Conservation (phyloP, 2,797 vertebrate genomes). For the Sebastes umbrosus region DNA sequence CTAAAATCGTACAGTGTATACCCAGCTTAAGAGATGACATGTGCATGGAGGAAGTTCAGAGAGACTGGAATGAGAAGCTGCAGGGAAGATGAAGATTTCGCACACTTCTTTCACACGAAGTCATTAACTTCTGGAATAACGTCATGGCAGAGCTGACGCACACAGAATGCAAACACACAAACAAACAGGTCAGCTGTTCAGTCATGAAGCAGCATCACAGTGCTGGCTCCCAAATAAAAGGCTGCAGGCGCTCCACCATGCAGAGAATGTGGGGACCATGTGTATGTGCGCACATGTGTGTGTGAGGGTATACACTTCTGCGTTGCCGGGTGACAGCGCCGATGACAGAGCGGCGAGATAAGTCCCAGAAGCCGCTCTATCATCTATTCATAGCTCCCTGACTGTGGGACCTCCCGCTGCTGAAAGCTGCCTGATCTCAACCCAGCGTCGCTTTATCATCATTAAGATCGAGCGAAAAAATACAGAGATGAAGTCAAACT, state of each 20-base stretch:
- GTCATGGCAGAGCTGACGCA: constrained; percentile 6
- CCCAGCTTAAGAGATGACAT: background rate
- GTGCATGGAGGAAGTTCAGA: background rate
- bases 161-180: background rate
- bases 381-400: constrained; percentile 70
- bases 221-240: constrained; percentile 52
- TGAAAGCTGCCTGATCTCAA: constrained; percentile 60
- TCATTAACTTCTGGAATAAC: constrained; percentile 16
- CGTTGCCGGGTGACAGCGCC: constrained; percentile 61
- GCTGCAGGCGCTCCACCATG: constrained; percentile 46
- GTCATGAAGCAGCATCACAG: constrained; percentile 48
- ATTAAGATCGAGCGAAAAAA: constrained; percentile 54
- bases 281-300: constrained; percentile 26
- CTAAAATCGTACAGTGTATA: no score
- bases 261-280: constrained; percentile 65
- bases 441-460: constrained; percentile 60
- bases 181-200: constrained; percentile 51
- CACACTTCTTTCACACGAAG: background rate
- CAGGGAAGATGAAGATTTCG: constrained; percentile 1
- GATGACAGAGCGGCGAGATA: constrained; percentile 69
- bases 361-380: constrained; percentile 56
- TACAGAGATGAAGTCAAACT: constrained; percentile 50
- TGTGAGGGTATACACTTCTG: constrained; percentile 27
- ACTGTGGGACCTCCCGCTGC: constrained; percentile 56
- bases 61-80: background rate